A percentile compares a stretch with the other conserved stretches of the same genome.
phyloP scores from a whole-genome alignment of 2,797 vertebrate genomes.

The Sebastes minor region DNA sequence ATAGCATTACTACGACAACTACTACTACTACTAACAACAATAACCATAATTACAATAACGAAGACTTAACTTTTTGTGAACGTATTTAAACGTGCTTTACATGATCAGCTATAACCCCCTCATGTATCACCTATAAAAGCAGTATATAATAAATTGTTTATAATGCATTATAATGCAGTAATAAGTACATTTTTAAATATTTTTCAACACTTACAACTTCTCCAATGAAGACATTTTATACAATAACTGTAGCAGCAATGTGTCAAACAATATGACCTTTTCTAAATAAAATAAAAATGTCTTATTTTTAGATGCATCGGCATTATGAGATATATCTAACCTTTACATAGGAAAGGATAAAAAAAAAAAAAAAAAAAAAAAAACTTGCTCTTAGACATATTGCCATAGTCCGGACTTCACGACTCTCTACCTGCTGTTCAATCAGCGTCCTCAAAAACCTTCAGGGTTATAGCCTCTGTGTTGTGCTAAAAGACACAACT shows the following conservation, averaged over 20 bases:
- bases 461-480: neutral
- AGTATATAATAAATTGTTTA: neutral
- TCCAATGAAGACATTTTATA: neutral
- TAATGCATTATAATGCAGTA: neutral
- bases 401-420: neutral
- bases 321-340: neutral
- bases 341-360: neutral
- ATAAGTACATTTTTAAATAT: accelerated
- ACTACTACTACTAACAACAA: neutral
- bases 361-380: neutral
- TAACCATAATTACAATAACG: neutral
- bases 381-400: neutral
- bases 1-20: neutral
- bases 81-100: neutral
- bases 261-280: conserved; percentile 9
- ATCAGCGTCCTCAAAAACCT: neutral
- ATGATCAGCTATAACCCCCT: neutral
- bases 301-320: conserved; percentile 10
- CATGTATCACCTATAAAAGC: neutral
- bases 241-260: neutral
- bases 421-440: neutral
- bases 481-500: neutral
- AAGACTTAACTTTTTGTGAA: neutral
- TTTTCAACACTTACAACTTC: neutral
- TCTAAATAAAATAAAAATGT: neutral